phyloP scores from a whole-genome alignment of 2,113 vertebrate genomes.

The Thalassarche chlororhynchos region DNA sequence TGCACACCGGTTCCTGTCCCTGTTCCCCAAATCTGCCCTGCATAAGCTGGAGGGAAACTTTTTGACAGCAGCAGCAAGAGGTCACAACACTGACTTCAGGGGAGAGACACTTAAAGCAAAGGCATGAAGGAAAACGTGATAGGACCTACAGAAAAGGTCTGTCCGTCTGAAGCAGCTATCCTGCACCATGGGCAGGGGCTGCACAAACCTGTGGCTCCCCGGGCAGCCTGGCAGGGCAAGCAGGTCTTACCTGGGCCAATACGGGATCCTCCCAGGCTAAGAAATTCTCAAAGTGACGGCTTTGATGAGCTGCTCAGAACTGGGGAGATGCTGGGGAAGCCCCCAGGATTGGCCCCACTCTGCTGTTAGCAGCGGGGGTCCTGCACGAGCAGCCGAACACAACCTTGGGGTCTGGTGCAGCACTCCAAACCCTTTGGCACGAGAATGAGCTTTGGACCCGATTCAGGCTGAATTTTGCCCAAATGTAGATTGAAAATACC shows the following conservation, averaged over 20 bases:
- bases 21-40: neutral
- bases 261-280: neutral
- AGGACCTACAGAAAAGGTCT: neutral
- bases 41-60: neutral
- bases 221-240: neutral
- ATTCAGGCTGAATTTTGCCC: neutral
- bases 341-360: fast-evolving
- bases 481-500: neutral
- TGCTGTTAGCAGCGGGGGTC: fast-evolving
- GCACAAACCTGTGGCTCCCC: fast-evolving
- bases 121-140: fast-evolving
- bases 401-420: neutral
- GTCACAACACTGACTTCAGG: neutral
- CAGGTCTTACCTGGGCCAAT: neutral
- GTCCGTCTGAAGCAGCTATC: fast-evolving
- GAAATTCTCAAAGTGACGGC: fast-evolving
- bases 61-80: neutral
- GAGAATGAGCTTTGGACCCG: neutral
- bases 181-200: neutral
- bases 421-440: fast-evolving
- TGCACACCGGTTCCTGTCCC: neutral
- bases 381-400: fast-evolving
- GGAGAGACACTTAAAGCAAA: neutral
- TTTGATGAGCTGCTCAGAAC: neutral
- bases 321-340: neutral